Evolutionary conservation across 2,113 vertebrate genomes (phyloP).

Genomic region (Gobiocypris rarus): DNA sequence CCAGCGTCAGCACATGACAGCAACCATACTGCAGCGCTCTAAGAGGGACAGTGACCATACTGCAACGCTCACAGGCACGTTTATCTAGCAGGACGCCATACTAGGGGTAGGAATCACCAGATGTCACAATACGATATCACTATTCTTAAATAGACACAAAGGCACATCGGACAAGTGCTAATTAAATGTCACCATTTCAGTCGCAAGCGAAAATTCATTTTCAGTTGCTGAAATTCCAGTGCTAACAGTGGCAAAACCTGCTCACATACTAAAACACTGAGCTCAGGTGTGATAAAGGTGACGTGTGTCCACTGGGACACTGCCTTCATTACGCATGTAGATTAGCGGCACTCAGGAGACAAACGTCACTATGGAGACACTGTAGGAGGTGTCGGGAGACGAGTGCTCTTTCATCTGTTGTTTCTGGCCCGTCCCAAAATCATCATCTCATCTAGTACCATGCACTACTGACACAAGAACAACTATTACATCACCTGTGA

Average conservation of each 20-base stretch:
- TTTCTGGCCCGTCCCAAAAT: neutral
- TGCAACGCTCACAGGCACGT: neutral
- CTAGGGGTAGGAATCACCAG: too few species aligned
- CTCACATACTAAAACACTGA: neutral
- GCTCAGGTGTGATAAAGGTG: neutral
- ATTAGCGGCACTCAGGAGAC: conserved; percentile 27
- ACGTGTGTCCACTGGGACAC: neutral
- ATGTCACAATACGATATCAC: too few species aligned
- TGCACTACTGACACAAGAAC: neutral
- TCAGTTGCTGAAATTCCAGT: neutral
- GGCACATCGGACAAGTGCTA: too few species aligned
- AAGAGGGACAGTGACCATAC: conserved; percentile 14
- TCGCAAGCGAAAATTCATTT: neutral
- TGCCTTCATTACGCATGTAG: conserved; percentile 5
- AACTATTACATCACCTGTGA: neutral
- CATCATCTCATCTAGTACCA: neutral
- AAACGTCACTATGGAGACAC: conserved; percentile 55
- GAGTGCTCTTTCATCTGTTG: neutral
- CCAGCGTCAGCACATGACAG: conserved; percentile 26
- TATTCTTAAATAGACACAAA: too few species aligned
- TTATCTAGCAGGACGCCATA: too few species aligned
- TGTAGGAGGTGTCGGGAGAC: conserved; percentile 20
- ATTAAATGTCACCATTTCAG: too few species aligned
- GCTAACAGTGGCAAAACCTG: neutral
- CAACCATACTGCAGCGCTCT: neutral